These are phyloP conservation scores for Ptychochromis oligacanthus DNA, from an alignment of 2,113 vertebrate species.

Conservation along the genomic window DNA sequence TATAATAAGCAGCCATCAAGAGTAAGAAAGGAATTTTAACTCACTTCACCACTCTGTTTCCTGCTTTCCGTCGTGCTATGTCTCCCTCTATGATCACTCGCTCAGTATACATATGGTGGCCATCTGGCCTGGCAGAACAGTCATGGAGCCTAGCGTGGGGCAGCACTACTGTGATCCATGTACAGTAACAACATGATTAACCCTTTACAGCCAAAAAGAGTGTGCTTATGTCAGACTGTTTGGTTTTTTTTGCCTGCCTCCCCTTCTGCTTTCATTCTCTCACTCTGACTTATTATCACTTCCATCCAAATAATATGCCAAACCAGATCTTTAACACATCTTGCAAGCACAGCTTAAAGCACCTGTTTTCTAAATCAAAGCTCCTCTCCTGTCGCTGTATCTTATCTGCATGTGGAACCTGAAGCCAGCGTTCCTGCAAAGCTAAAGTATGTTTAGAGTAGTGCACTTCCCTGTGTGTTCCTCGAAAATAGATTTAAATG, in stretches of 20 bases:
- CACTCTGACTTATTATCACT: not conserved
- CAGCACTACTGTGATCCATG: constrained; percentile 59
- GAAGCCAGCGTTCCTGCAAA: constrained; percentile 26
- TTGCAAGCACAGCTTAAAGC: not conserved
- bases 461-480: constrained; percentile 46
- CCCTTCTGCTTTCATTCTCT: not conserved
- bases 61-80: constrained; percentile 47
- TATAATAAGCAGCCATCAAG: constrained; percentile 24
- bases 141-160: constrained; percentile 54
- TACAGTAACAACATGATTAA: constrained; percentile 66
- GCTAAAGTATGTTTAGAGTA: constrained; percentile 48
- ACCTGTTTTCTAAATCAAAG: constrained; percentile 28
- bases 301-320: not conserved
- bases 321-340: not conserved
- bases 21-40: constrained; percentile 38
- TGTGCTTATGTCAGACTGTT: not conserved
- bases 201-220: constrained; percentile 38
- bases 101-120: constrained; percentile 78
- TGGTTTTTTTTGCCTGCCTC: not conserved
- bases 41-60: constrained; percentile 53
- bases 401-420: constrained; percentile 25
- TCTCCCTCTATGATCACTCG: constrained; percentile 55
- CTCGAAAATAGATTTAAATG: constrained; percentile 85
- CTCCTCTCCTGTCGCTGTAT: constrained; percentile 3
- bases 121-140: constrained; percentile 77